These are phyloP conservation scores for Gallinago undulata DNA, from an alignment of 2,113 vertebrate species.

Conservation along the genomic window DNA sequence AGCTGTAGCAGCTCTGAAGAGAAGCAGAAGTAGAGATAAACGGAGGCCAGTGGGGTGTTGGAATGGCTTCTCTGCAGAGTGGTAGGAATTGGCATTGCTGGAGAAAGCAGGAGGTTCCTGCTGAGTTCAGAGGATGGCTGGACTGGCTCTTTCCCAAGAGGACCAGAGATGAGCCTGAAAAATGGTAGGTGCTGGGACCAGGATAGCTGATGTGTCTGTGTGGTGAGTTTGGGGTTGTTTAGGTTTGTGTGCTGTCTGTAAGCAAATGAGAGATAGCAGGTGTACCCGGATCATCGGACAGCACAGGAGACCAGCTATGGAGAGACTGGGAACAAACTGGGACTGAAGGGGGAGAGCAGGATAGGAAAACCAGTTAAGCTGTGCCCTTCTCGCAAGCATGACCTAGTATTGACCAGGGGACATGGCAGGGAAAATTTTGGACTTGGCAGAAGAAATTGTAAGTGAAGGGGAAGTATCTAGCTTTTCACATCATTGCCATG, in stretches of 20 bases:
- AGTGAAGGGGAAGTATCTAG: background rate
- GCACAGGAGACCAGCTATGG: background rate
- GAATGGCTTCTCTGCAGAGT: background rate
- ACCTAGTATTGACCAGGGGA: background rate
- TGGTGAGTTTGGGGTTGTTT: background rate
- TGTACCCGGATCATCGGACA: background rate
- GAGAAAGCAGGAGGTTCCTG: background rate
- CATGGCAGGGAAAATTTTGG: background rate
- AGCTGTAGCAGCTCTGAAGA: background rate
- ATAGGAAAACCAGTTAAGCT: background rate
- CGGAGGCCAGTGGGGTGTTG: background rate
- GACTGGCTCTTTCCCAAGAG: background rate
- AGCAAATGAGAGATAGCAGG: background rate
- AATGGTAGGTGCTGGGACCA: background rate
- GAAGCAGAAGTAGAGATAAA: background rate
- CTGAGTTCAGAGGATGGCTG: background rate
- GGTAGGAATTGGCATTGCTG: background rate
- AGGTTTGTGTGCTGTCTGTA: background rate
- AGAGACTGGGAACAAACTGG: background rate
- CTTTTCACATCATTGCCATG: background rate
- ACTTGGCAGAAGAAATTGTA: background rate
- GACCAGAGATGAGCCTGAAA: background rate
- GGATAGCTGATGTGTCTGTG: background rate
- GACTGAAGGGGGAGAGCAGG: background rate
- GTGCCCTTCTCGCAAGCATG: background rate